Evolutionary conservation across 2,888 invertebrate genomes (phyloP).

Genomic region (Drosophila mettleri): DNA sequence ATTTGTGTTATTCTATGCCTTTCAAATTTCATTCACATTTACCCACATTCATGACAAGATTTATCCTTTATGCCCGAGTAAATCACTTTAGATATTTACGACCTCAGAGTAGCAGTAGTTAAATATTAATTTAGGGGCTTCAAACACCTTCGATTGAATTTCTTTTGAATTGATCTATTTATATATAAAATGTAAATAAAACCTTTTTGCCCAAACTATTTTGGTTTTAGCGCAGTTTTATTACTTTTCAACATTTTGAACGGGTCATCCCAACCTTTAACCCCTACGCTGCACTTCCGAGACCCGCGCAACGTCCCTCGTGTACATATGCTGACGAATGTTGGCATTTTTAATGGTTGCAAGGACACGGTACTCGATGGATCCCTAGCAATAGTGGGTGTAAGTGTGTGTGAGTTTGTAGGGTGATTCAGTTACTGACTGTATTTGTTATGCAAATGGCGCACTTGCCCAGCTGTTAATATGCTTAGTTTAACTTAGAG

Average conservation of each 20-base stretch:
- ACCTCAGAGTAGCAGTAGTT: neutral
- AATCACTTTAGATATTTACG: neutral
- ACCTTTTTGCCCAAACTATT: constrained; percentile 1
- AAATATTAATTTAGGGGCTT: neutral
- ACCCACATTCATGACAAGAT: too few relatives aligned
- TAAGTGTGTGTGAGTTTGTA: constrained; percentile 19
- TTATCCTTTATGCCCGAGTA: neutral
- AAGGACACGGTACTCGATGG: constrained; percentile 66
- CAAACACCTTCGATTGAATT: neutral
- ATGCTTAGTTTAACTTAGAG: neutral
- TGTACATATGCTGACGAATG: constrained; percentile 56
- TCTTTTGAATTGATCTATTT: neutral
- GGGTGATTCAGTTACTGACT: constrained; percentile 72
- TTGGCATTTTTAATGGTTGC: constrained; percentile 75
- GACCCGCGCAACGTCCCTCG: constrained; percentile 17
- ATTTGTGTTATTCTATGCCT: too few relatives aligned
- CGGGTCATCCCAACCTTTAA: constrained; percentile 36
- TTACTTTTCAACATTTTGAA: constrained; percentile 32
- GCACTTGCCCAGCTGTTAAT: constrained; percentile 57
- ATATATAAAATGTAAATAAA: constrained; percentile 8
- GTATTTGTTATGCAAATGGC: constrained; percentile 80
- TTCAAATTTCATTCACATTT: too few relatives aligned
- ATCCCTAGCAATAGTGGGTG: constrained; percentile 10
- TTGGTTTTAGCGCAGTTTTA: constrained; percentile 2
- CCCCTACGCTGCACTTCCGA: constrained; percentile 59